These are phyloP conservation scores for Henicopernis longicauda DNA, from an alignment of 2,113 vertebrate species.

Conservation along the genomic window DNA sequence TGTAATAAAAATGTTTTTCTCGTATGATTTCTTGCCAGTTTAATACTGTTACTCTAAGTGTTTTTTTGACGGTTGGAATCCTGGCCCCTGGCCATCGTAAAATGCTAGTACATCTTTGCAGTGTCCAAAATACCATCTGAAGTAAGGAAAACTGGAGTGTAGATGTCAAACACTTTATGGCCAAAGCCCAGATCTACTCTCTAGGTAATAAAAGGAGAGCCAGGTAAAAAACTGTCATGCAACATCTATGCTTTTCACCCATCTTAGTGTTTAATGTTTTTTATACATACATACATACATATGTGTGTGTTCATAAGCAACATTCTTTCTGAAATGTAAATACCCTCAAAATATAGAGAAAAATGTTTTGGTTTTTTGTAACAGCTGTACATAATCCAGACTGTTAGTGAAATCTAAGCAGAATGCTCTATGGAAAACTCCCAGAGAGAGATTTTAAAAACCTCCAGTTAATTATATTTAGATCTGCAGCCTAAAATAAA, in stretches of 20 bases:
- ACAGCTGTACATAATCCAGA: slow-evolving; percentile 39
- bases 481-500: slow-evolving; percentile 13
- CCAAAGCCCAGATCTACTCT: slow-evolving; percentile 9
- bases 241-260: slow-evolving; percentile 31
- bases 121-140: slow-evolving; percentile 29
- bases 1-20: slow-evolving; percentile 41
- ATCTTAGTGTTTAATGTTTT: not conserved
- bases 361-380: not conserved
- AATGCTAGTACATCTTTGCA: slow-evolving; percentile 54
- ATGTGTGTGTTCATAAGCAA: not conserved
- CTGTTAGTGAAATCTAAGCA: slow-evolving; percentile 23
- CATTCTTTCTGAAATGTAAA: not conserved
- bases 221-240: not conserved
- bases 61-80: slow-evolving; percentile 51
- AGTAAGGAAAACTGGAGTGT: not conserved
- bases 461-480: slow-evolving; percentile 28
- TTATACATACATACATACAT: not conserved
- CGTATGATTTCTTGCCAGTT: slow-evolving; percentile 37
- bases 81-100: slow-evolving; percentile 19
- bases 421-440: not conserved
- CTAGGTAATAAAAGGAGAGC: not conserved
- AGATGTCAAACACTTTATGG: not conserved
- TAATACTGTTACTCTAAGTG: slow-evolving; percentile 33
- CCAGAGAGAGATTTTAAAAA: not conserved
- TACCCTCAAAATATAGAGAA: not conserved